Percentiles rank a stretch among this genome's conserved stretches.
phyloP scores from a whole-genome alignment of 2,113 vertebrate genomes.

The Brachyhypopomus gauderio region DNA sequence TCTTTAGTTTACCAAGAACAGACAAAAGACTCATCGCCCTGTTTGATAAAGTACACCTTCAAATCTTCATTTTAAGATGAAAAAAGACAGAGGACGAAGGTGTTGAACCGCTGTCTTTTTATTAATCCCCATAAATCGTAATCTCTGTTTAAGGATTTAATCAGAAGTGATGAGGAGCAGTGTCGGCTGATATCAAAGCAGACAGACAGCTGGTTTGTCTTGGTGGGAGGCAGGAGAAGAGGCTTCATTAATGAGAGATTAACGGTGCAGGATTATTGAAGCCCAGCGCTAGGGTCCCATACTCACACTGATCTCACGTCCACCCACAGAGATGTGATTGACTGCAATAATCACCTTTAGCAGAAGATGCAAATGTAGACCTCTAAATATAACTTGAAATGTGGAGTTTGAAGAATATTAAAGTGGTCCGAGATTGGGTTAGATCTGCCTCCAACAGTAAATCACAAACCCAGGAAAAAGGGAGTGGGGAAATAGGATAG shows the following conservation, averaged over 20 bases:
- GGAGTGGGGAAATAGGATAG: background rate
- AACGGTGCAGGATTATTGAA: slow-evolving; percentile 60
- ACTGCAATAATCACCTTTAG: slow-evolving; percentile 48
- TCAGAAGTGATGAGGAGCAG: slow-evolving; percentile 25
- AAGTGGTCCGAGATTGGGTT: slow-evolving; percentile 17
- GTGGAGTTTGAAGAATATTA: background rate
- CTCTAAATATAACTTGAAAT: slow-evolving; percentile 25
- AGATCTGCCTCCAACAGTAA: slow-evolving; percentile 20
- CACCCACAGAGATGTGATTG: slow-evolving; percentile 59
- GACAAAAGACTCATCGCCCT: background rate
- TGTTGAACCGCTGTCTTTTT: slow-evolving; percentile 42
- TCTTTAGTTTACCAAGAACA: background rate
- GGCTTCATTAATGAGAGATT: slow-evolving; percentile 56
- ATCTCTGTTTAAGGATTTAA: slow-evolving; percentile 52
- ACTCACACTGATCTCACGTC: slow-evolving; percentile 54
- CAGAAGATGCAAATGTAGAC: background rate
- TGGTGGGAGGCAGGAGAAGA: slow-evolving; percentile 44
- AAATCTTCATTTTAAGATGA: background rate
- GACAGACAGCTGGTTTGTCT: slow-evolving; percentile 32
- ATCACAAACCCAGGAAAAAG: background rate
- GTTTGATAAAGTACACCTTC: background rate
- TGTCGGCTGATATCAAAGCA: slow-evolving; percentile 40
- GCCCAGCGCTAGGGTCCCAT: slow-evolving; percentile 50
- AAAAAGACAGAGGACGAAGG: background rate
- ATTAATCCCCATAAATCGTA: slow-evolving; percentile 64